phyloP scores from a whole-genome alignment of 2,888 invertebrate genomes.

The Rotaria magnacalcarata region DNA sequence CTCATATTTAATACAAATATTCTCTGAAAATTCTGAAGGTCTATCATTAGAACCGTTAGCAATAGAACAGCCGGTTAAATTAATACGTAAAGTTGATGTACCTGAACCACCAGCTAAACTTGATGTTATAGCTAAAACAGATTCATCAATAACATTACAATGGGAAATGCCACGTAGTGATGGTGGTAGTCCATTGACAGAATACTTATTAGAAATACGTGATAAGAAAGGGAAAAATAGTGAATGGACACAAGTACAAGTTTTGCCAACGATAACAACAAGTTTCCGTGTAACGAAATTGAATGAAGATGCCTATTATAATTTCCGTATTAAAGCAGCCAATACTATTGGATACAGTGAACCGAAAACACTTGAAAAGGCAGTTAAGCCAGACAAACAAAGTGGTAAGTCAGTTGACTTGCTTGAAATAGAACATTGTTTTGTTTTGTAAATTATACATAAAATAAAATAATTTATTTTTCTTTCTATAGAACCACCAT shows the following conservation, averaged over 20 bases:
- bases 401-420: background rate
- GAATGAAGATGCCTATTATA: slow-evolving; percentile 37
- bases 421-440: background rate
- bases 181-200: slow-evolving; percentile 40
- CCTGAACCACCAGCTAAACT: slow-evolving; percentile 39
- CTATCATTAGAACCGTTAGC: slow-evolving; percentile 27
- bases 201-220: slow-evolving; percentile 38
- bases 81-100: slow-evolving; percentile 28
- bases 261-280: slow-evolving; percentile 36
- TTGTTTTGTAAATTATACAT: too few relatives aligned
- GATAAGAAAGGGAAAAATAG: slow-evolving; percentile 8
- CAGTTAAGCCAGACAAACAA: slow-evolving; percentile 41
- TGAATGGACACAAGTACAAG: slow-evolving; percentile 33
- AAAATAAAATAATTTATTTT: too few relatives aligned
- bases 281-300: slow-evolving; percentile 40
- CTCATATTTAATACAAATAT: slow-evolving; percentile 43
- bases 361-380: slow-evolving; percentile 33
- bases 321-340: slow-evolving; percentile 41
- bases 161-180: slow-evolving; percentile 38
- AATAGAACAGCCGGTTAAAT: slow-evolving; percentile 25
- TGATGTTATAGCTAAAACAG: slow-evolving; percentile 38
- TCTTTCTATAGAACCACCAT: slow-evolving; percentile 42
- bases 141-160: slow-evolving; percentile 35
- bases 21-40: slow-evolving; percentile 44
- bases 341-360: slow-evolving; percentile 40